Conservation (phyloP, 2,888 invertebrate genomes). For the Cordylochernes scorpioides region DNA sequence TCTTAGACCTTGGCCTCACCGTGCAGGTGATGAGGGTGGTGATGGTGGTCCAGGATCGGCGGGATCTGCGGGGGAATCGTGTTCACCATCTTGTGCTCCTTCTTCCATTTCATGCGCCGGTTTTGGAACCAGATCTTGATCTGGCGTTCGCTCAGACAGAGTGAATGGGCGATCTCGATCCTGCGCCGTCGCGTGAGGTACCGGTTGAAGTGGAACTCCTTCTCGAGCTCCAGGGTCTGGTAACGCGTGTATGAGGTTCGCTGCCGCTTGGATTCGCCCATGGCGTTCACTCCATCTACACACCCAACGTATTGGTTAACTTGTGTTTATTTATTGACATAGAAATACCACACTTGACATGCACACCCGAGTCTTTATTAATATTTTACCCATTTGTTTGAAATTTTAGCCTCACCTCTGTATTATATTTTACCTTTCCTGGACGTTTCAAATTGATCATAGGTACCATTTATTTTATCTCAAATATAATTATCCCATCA, state of each 20-base stretch:
- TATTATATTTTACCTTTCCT: no score
- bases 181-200: slow-evolving; percentile 82
- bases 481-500: no score
- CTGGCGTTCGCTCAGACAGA: slow-evolving; percentile 81
- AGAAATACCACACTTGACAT: no score
- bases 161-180: slow-evolving; percentile 85
- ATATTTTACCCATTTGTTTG: no score
- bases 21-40: slow-evolving; percentile 8
- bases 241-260: slow-evolving; percentile 51
- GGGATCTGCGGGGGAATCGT: slow-evolving; percentile 16
- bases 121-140: slow-evolving; percentile 85
- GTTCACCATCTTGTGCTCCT: slow-evolving; percentile 15
- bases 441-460: no score
- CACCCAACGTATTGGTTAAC: no score
- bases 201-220: slow-evolving; percentile 92
- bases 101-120: slow-evolving; percentile 16
- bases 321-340: no score
- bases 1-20: not conserved
- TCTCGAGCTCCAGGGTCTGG: slow-evolving; percentile 78
- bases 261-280: slow-evolving; percentile 84
- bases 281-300: slow-evolving; percentile 91
- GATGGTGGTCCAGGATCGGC: slow-evolving; percentile 12
- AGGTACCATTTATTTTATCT: no score
- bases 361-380: no score
- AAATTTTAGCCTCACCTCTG: no score